A percentile compares a stretch with the other conserved stretches of the same genome.
Conservation (phyloP, 2,888 invertebrate species). For the Diplolepis rosae region DNA sequence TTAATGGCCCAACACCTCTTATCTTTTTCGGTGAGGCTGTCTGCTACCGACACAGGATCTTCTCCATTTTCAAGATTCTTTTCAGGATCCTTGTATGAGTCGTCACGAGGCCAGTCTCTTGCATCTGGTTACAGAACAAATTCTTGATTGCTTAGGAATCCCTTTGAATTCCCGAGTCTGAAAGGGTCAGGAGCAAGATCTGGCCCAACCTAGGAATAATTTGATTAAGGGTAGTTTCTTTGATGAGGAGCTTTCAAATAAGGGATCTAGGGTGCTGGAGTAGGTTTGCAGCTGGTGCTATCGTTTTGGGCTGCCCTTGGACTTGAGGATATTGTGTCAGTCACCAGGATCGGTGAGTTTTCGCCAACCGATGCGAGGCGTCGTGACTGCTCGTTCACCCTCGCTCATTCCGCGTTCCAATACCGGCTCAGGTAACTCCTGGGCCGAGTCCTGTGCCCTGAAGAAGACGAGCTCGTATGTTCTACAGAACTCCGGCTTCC, state of each 20-base stretch:
- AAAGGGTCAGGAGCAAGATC: slow-evolving; percentile 14
- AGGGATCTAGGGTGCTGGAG: neutral
- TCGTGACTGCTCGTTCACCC: slow-evolving; percentile 66
- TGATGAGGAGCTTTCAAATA: neutral
- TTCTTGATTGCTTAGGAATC: neutral
- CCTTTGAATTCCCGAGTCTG: neutral
- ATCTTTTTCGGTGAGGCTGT: slow-evolving; percentile 45
- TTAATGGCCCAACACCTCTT: neutral
- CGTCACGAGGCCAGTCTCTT: slow-evolving; percentile 41
- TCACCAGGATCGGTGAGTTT: slow-evolving; percentile 77
- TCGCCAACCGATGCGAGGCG: slow-evolving; percentile 73
- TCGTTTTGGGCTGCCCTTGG: slow-evolving; percentile 60
- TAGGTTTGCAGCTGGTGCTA: slow-evolving; percentile 67
- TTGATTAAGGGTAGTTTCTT: neutral
- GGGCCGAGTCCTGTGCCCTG: slow-evolving; percentile 36
- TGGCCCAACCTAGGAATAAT: neutral
- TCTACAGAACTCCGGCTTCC: slow-evolving; percentile 3
- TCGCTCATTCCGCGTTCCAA: slow-evolving; percentile 69
- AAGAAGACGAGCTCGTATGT: slow-evolving; percentile 13
- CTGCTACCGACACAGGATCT: slow-evolving; percentile 72
- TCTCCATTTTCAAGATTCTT: slow-evolving; percentile 65
- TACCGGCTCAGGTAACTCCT: slow-evolving; percentile 45
- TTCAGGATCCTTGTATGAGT: slow-evolving; percentile 50
- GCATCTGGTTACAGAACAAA: slow-evolving; percentile 42
- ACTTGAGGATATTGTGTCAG: slow-evolving; percentile 74